These are phyloP conservation scores for Mercenaria mercenaria DNA, from an alignment of 1,140 invertebrate genomes.

Conservation along the genomic window DNA sequence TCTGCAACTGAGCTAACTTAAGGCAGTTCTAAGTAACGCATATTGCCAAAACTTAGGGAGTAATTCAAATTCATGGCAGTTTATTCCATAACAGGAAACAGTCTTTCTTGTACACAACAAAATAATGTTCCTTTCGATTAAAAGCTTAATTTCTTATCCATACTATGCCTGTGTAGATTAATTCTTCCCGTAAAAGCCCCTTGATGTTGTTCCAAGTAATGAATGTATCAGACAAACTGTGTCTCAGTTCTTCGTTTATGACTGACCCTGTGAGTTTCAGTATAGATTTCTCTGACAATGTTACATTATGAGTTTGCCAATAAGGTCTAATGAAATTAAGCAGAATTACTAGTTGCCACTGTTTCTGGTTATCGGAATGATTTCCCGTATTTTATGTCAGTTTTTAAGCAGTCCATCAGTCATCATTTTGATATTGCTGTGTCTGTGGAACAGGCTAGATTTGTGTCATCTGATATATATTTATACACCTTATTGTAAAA, in stretches of 20 bases:
- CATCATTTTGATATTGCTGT: too few relatives aligned
- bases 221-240: not conserved
- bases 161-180: too few relatives aligned
- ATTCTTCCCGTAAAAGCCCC: not conserved
- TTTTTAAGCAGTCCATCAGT: not conserved
- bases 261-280: not conserved
- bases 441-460: too few relatives aligned
- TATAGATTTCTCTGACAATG: constrained; percentile 18
- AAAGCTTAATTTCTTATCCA: not conserved
- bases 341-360: constrained; percentile 4
- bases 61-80: not conserved
- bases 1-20: too few relatives aligned
- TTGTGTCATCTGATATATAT: too few relatives aligned
- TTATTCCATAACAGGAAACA: not conserved
- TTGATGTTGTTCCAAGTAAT: too few relatives aligned
- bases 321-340: constrained; percentile 24
- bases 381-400: not conserved
- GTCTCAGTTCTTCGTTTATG: too few relatives aligned
- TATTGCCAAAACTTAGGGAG: not conserved
- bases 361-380: not conserved
- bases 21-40: too few relatives aligned
- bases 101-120: not conserved
- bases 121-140: not conserved
- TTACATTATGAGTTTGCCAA: constrained; percentile 28
- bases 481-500: too few relatives aligned